Evolutionary conservation across 64 coral and sea anemone species (phyloP).

Genomic region (Hydrozoanthus tunicans): DNA sequence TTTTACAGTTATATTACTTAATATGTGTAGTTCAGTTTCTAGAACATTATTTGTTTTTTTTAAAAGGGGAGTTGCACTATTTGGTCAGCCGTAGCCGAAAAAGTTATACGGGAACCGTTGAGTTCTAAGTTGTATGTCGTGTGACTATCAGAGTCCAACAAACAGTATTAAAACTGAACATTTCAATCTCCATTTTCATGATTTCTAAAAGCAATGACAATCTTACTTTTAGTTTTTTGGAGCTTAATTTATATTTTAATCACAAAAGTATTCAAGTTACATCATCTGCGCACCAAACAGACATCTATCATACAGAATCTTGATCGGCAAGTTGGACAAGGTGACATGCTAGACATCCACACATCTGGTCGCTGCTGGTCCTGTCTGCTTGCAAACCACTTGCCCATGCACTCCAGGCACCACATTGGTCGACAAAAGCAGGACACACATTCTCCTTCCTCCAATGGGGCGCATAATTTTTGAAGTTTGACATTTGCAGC

Average conservation of each 20-base stretch:
- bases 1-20: too few species aligned
- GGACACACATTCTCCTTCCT: constrained; percentile 81
- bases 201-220: too few species aligned
- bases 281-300: constrained; percentile 71
- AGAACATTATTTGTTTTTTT: too few species aligned
- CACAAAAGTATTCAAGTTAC: background rate
- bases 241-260: background rate
- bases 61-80: too few species aligned
- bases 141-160: too few species aligned
- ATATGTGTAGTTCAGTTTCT: too few species aligned
- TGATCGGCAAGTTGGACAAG: constrained; percentile 91
- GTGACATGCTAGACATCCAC: constrained; percentile 87
- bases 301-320: constrained; percentile 95
- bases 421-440: constrained; percentile 97
- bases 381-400: constrained; percentile 98
- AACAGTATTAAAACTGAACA: too few species aligned
- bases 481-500: constrained; percentile 87
- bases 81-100: too few species aligned
- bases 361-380: constrained; percentile 78
- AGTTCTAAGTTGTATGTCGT: too few species aligned
- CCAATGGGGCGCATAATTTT: constrained; percentile 79
- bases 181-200: too few species aligned
- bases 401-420: constrained; percentile 98
- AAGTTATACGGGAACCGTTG: too few species aligned
- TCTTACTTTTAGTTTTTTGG: too few species aligned